Conservation (phyloP, 2,113 vertebrate genomes). For the Lophius piscatorius region DNA sequence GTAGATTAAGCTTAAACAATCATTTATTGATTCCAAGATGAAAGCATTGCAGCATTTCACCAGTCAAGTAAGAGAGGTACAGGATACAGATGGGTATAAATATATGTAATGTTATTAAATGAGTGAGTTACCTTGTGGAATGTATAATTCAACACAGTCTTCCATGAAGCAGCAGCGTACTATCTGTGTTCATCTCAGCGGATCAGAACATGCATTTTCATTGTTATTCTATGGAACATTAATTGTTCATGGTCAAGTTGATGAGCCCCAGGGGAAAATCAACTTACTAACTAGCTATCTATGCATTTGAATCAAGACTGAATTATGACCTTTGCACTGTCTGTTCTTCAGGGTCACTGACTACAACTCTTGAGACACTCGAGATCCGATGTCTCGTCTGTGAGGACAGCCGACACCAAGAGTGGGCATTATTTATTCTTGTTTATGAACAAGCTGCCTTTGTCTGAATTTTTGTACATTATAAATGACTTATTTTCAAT, state of each 20-base stretch:
- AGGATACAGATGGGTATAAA: neutral
- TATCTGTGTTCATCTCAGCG: constrained; percentile 10
- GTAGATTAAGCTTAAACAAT: neutral
- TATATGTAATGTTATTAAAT: neutral
- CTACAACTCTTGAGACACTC: constrained; percentile 31
- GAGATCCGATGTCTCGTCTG: constrained; percentile 17
- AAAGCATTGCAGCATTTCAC: neutral
- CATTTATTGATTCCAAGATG: neutral
- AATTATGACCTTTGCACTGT: constrained; percentile 54
- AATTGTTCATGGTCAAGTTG: neutral
- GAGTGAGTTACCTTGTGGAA: neutral
- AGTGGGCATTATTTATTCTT: constrained; percentile 33
- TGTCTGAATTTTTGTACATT: constrained; percentile 68
- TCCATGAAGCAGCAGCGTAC: constrained; percentile 10
- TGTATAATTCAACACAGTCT: constrained; percentile 19
- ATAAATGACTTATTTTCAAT: constrained; percentile 58
- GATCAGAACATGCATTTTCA: neutral
- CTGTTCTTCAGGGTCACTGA: constrained; percentile 27
- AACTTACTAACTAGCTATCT: constrained; percentile 51
- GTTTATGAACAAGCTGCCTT: constrained; percentile 63
- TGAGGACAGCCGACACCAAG: constrained; percentile 10
- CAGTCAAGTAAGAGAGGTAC: neutral
- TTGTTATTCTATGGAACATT: neutral
- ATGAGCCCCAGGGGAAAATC: constrained; percentile 10
- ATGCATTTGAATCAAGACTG: constrained; percentile 64